These are phyloP conservation scores for Heliothis subflexa DNA, from an alignment of 1,140 invertebrate species.

Conservation along the genomic window DNA sequence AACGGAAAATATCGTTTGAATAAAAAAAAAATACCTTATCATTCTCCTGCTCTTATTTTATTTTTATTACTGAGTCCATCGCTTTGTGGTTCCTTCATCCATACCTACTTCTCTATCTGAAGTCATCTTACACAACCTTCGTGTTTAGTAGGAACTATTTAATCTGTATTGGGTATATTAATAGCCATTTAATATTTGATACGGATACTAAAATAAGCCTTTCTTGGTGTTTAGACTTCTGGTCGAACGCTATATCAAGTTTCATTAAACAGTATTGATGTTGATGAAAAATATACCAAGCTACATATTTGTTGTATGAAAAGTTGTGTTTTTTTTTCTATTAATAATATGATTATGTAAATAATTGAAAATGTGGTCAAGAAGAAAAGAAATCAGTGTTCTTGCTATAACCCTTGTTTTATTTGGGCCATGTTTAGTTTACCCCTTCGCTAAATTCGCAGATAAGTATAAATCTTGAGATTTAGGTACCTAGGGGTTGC, in stretches of 20 bases:
- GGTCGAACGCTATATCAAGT: conserved; percentile 4
- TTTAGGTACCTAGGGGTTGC: background rate
- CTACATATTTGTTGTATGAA: conserved; percentile 57
- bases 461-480: background rate
- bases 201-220: too few relatives aligned
- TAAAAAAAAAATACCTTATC: too few relatives aligned
- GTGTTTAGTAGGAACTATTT: background rate
- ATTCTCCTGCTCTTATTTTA: too few relatives aligned
- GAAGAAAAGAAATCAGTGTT: conserved; percentile 45
- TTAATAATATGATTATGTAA: conserved; percentile 61
- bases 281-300: conserved; percentile 61
- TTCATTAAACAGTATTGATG: conserved; percentile 38
- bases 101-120: too few relatives aligned
- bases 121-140: too few relatives aligned
- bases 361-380: conserved; percentile 58
- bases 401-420: conserved; percentile 45
- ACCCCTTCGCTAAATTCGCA: background rate
- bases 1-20: too few relatives aligned
- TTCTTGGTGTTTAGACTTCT: background rate
- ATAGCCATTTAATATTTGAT: background rate
- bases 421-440: background rate
- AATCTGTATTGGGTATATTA: background rate
- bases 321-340: conserved; percentile 66
- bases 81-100: too few relatives aligned
- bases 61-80: too few relatives aligned